phyloP scores from a whole-genome alignment of 2,888 invertebrate species.

The Agonopterix subpropinquella region DNA sequence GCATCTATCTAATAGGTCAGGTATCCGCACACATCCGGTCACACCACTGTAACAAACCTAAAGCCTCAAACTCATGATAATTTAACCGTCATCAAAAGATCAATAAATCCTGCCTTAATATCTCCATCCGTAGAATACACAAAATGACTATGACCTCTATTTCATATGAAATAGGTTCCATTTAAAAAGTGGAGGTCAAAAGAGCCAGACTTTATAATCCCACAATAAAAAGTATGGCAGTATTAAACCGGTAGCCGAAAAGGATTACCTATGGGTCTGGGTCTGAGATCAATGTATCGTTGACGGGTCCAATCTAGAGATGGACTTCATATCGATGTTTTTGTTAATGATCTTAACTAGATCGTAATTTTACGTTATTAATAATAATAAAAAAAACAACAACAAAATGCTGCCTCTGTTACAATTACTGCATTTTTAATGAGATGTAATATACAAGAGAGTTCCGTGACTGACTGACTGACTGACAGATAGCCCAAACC shows the following conservation, averaged over 20 bases:
- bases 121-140: slow-evolving; percentile 43
- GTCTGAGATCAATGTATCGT: slow-evolving; percentile 39
- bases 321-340: too few relatives aligned
- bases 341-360: too few relatives aligned
- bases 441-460: too few relatives aligned
- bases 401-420: too few relatives aligned
- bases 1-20: slow-evolving; percentile 1
- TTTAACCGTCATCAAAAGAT: slow-evolving; percentile 38
- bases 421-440: too few relatives aligned
- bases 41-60: slow-evolving; percentile 13
- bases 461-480: too few relatives aligned
- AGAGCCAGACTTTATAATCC: slow-evolving; percentile 33
- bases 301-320: too few relatives aligned
- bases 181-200: not conserved
- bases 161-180: not conserved
- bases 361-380: too few relatives aligned
- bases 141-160: not conserved
- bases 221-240: slow-evolving; percentile 44
- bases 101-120: slow-evolving; percentile 63
- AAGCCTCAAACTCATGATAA: slow-evolving; percentile 31
- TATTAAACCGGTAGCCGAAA: slow-evolving; percentile 61
- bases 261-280: slow-evolving; percentile 58
- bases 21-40: slow-evolving; percentile 24
- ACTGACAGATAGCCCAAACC: too few relatives aligned
- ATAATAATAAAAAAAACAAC: too few relatives aligned